These are phyloP conservation scores for Dioctria rufipes DNA, from an alignment of 2,888 invertebrate species.

Conservation along the genomic window DNA sequence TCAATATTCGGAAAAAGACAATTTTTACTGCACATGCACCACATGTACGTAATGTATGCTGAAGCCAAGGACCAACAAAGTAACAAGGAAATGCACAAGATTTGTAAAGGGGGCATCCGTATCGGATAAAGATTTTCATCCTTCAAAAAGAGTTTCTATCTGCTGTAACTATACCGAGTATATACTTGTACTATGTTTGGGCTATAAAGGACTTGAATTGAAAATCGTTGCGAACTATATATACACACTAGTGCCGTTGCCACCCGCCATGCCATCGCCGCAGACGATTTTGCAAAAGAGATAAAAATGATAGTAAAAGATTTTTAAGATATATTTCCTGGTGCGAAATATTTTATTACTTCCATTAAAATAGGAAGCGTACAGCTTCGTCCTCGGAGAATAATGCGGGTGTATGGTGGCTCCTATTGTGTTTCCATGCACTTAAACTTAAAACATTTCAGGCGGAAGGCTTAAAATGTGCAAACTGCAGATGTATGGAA, in stretches of 20 bases:
- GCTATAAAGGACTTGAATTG: slow-evolving; percentile 10
- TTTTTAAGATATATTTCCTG: slow-evolving; percentile 41
- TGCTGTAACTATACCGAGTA: not conserved
- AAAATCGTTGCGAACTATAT: not conserved
- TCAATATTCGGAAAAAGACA: slow-evolving; percentile 24
- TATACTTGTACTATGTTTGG: not conserved
- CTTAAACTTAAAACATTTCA: too few relatives aligned
- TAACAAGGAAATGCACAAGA: slow-evolving; percentile 28
- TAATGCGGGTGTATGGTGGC: not conserved
- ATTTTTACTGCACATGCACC: slow-evolving; percentile 19
- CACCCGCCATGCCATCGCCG: not conserved
- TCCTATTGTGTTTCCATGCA: not conserved
- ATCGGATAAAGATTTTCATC: not conserved
- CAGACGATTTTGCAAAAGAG: slow-evolving; percentile 11
- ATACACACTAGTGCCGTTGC: not conserved
- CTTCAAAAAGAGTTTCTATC: slow-evolving; percentile 13
- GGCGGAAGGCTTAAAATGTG: too few relatives aligned
- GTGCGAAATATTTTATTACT: slow-evolving; percentile 27
- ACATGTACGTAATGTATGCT: not conserved
- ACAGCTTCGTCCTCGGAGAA: not conserved
- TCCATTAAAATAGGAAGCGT: slow-evolving; percentile 23
- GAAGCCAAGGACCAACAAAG: not conserved
- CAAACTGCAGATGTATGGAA: too few relatives aligned
- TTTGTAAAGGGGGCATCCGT: slow-evolving; percentile 1
- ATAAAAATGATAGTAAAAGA: slow-evolving; percentile 37